A percentile compares a stretch with the other conserved stretches of the same genome.
These are phyloP conservation scores for Pseudopodoces humilis DNA, from an alignment of 2,113 vertebrate species.

Conservation along the genomic window DNA sequence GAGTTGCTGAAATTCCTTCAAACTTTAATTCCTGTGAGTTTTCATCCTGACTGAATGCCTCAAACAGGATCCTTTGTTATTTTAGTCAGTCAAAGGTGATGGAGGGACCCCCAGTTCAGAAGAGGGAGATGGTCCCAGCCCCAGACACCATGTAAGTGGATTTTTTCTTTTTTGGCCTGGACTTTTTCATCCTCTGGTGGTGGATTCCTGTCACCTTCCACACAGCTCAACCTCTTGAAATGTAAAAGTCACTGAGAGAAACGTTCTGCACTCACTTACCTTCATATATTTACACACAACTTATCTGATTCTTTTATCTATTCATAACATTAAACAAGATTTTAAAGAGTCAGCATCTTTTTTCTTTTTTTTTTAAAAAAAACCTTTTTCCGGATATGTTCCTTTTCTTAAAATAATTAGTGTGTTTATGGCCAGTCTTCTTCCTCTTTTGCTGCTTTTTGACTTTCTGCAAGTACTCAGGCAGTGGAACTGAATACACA, in stretches of 20 bases:
- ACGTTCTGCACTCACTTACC: not conserved
- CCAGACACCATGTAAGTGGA: constrained; percentile 73
- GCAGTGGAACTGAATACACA: not conserved
- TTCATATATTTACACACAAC: not conserved
- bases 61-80: constrained; percentile 65
- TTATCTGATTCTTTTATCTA: not conserved
- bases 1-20: not conserved
- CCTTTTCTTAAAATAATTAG: not conserved
- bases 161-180: not conserved
- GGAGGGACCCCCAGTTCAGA: constrained; percentile 38
- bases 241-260: not conserved
- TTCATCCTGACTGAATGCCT: not conserved
- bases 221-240: not conserved
- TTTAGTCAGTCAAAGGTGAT: constrained; percentile 76
- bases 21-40: not conserved
- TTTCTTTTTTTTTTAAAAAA: not conserved
- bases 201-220: constrained; percentile 1
- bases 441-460: not conserved
- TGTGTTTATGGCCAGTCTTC: not conserved
- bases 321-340: not conserved
- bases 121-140: constrained; percentile 54
- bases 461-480: not conserved
- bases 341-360: not conserved
- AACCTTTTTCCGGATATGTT: not conserved
- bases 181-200: constrained; percentile 31